Base-by-base conservation (phyloP, 2,797 vertebrate species). In the Arremon aurantiirostris region DNA sequence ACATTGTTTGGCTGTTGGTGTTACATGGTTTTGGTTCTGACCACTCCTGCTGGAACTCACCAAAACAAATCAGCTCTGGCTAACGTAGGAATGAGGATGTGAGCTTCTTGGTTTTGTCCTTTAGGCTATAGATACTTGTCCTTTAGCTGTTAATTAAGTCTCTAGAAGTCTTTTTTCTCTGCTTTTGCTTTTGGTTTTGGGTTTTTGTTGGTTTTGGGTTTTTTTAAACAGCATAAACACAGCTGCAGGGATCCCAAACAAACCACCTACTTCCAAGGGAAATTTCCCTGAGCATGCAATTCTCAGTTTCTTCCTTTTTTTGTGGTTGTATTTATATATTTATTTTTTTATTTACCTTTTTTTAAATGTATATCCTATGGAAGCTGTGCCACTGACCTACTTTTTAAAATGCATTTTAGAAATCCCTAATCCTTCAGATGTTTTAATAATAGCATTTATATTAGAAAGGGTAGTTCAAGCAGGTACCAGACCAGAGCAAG, bases 401-500 rank as follows among this genome's bases (percentile, higher is more conserved):
- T 95, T 96, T 83, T 84, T 23, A 57, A 66, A 92, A 92, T 53
- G 18, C 52, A 47, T 68, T 66, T 70, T 19, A 89, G 44, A 78
- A 82, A 39, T 21, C 32, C 9, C 11, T 37, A 9, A 4, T 77
- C 91, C 41, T 90, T 75, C 6, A 12, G 52, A 49, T 27, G 30
- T 52, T 72, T 91, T 86, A 59, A 55, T 63, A 42, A 39, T 19
- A 77, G 32, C 63, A 86, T 50, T 89, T 93, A 53, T 53, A 44
- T 21, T 27, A 14, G 49, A 63, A 76, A 72, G 7, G 57, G 46
- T 87, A 90, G 61, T 46, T 69, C 11, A 7, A 81, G 46, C 18
- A 93, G 69, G 77, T 95, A 95, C 88, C 2, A 7, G 63, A 93
- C 77, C 53, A 86, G 94, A 91, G 84, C 69, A 95, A 95, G 89